Base-by-base conservation (phyloP, 2,113 vertebrate species). In the Otolemur garnettii region DNA sequence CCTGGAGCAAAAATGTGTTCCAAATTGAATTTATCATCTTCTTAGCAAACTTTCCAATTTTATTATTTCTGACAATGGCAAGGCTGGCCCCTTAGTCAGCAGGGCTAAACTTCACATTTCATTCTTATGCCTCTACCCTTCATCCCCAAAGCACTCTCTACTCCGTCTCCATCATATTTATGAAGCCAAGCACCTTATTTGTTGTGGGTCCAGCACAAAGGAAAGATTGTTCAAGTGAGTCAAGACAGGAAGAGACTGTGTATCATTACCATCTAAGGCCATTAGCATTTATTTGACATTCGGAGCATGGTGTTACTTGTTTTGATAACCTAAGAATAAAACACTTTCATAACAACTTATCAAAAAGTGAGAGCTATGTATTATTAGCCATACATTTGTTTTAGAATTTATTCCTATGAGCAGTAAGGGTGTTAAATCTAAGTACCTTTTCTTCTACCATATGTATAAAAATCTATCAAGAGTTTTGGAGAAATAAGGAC, bases 401-500 rank as follows among this genome's bases (percentile, higher is more conserved):
- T 94, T 28, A n/a, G 26, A 28, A 38, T 38, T 66, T 62, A 78
- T 68, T 59, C 35, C 50, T 57, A 69, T n/a, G 26, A 82, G 28
- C 28, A 66, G 33, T 45, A 50, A 50, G 10, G 45, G 45, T 71
- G 28, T 71, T 62, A 66, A 42, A 80, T 72, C 60, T 64, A 60
- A 90, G 28, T 71, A n/a, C 15, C 26, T 90, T 84, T 90, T 71
- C 10, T 81, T 72, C 66, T 77, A 35, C 24, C 10, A 7, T 4
- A 22, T 91, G 79, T 91, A 6, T 78, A 59, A 87, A 90, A 60
- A 2, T 59, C 92, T 69, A n/a, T 66, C 9, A 62, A 91, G 69
- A 72, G 50, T 82, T 93, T 87, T 50, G 28, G 90, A 94, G 90
- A 94, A 79, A 74, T 57, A 87, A 93, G 24, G 57, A 22, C 77